Percentiles rank a stretch among this genome's conserved stretches.
Conservation (phyloP, 2,113 vertebrate genomes). For the Corythoichthys haematopterus region DNA sequence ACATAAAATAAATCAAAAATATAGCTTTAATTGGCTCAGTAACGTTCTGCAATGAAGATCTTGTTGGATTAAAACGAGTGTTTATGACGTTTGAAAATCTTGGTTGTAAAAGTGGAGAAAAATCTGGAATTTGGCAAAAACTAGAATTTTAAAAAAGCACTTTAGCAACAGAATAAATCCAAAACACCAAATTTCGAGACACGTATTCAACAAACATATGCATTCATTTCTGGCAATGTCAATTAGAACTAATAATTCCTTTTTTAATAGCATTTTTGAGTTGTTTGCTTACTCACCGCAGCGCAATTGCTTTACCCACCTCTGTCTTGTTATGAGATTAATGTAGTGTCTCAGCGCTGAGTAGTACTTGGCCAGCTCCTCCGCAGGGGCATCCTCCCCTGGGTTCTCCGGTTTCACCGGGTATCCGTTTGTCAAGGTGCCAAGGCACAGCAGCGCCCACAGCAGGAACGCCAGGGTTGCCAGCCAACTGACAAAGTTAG, state of each 20-base stretch:
- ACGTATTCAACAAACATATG: too few species aligned
- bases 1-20: too few species aligned
- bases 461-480: conserved; percentile 80
- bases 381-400: conserved; percentile 87
- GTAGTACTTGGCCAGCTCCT: conserved; percentile 97
- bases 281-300: neutral
- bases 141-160: too few species aligned
- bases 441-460: conserved; percentile 84
- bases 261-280: neutral
- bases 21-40: too few species aligned
- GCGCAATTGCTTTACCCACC: conserved; percentile 64
- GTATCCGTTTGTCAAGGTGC: conserved; percentile 85
- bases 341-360: conserved; percentile 96
- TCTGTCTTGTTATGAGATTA: conserved; percentile 98
- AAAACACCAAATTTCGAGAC: too few species aligned
- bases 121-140: too few species aligned
- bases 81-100: too few species aligned
- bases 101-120: too few species aligned
- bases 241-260: neutral
- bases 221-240: neutral
- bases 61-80: too few species aligned
- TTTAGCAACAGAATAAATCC: too few species aligned
- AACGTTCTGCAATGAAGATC: too few species aligned
- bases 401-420: conserved; percentile 94
- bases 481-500: conserved; percentile 79